These are phyloP conservation scores for Cydia strobilella DNA, from an alignment of 1,140 invertebrate species.

Conservation along the genomic window DNA sequence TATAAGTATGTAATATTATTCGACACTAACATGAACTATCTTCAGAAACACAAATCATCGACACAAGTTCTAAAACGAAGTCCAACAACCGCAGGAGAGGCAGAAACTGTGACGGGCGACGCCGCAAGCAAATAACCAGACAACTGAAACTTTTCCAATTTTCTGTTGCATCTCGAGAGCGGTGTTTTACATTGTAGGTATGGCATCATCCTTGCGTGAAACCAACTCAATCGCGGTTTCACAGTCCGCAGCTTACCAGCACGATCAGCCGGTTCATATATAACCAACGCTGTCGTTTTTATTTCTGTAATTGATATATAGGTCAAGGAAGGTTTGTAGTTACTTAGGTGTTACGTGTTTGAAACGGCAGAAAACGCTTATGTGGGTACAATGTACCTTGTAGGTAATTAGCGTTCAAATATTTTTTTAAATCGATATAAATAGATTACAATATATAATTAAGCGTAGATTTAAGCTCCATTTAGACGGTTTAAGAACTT, in stretches of 20 bases:
- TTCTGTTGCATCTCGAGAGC: conserved; percentile 40
- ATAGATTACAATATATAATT: too few relatives aligned
- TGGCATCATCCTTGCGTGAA: conserved; percentile 42
- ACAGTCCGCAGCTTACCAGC: conserved; percentile 1
- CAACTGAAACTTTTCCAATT: conserved; percentile 46
- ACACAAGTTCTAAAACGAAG: conserved; percentile 11
- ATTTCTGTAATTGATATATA: too few relatives aligned
- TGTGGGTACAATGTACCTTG: too few relatives aligned
- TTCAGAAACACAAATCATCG: conserved; percentile 1
- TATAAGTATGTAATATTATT: too few relatives aligned
- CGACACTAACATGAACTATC: neutral
- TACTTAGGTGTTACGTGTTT: too few relatives aligned
- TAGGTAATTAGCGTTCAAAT: too few relatives aligned
- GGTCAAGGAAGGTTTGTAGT: too few relatives aligned
- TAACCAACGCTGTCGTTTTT: neutral
- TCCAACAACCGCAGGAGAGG: conserved; percentile 14
- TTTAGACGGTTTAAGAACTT: too few relatives aligned
- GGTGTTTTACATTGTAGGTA: conserved; percentile 40
- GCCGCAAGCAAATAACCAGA: conserved; percentile 34
- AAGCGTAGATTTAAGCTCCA: too few relatives aligned
- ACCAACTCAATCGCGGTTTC: conserved; percentile 35
- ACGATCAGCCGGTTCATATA: conserved; percentile 1
- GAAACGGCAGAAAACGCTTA: too few relatives aligned
- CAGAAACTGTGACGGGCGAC: conserved; percentile 29
- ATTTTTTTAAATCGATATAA: too few relatives aligned